phyloP scores from a whole-genome alignment of 1,140 invertebrate species.

The Leucophenga varia region DNA sequence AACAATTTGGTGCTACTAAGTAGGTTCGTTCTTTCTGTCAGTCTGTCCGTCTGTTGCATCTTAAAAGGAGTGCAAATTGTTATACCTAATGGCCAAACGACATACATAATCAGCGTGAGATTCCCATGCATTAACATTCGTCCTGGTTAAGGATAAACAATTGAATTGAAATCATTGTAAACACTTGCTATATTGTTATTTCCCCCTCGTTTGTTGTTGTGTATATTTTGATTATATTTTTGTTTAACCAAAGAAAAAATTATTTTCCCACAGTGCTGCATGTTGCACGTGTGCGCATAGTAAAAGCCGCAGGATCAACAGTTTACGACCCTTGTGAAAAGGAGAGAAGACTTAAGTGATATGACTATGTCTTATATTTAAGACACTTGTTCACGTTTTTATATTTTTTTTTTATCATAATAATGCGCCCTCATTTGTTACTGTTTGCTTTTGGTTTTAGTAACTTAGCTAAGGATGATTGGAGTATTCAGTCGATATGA shows the following conservation, averaged over 20 bases:
- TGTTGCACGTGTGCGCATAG: conserved; percentile 2
- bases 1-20: no score
- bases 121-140: conserved; percentile 35
- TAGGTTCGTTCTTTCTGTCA: no score
- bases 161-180: conserved; percentile 40
- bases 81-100: conserved; percentile 50
- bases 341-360: no score
- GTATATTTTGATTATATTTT: conserved; percentile 21
- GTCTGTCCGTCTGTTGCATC: background rate
- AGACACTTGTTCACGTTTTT: background rate
- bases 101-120: conserved; percentile 31
- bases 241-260: no score
- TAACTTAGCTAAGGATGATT: no score
- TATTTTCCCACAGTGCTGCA: conserved; percentile 43
- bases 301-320: background rate
- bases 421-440: conserved; percentile 26
- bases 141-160: conserved; percentile 29
- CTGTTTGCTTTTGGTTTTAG: no score
- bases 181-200: conserved; percentile 41
- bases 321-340: conserved; percentile 9
- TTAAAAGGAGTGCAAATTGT: conserved; percentile 51
- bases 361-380: conserved; percentile 42
- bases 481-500: no score
- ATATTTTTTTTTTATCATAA: no score
- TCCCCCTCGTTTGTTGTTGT: no score